These are phyloP conservation scores for Schizopygopsis malacanthus DNA, from an alignment of 2,797 vertebrate species.

Conservation along the genomic window DNA sequence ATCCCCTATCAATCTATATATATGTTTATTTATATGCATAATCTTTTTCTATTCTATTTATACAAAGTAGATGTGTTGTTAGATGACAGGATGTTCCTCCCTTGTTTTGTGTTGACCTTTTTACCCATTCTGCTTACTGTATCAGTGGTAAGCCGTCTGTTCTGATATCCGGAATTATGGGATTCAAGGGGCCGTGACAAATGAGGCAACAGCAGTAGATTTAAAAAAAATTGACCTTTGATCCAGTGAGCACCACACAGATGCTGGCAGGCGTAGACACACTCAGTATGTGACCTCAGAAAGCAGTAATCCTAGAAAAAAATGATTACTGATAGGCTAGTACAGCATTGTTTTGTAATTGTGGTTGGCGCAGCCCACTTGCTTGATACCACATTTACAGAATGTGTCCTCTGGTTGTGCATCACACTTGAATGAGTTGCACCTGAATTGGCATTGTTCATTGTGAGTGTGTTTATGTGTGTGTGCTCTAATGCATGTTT, in stretches of 20 bases:
- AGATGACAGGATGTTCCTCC: slow-evolving; percentile 37
- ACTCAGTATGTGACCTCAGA: slow-evolving; percentile 18
- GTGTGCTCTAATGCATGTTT: slow-evolving; percentile 50
- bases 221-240: slow-evolving; percentile 50
- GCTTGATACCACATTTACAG: not conserved
- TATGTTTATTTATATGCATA: slow-evolving; percentile 6
- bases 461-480: slow-evolving; percentile 19
- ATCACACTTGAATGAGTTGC: slow-evolving; percentile 6
- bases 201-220: slow-evolving; percentile 10
- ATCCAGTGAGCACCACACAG: slow-evolving; percentile 45
- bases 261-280: slow-evolving; percentile 11
- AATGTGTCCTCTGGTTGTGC: not conserved
- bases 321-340: not conserved
- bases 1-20: not conserved
- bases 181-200: slow-evolving; percentile 42
- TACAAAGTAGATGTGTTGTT: slow-evolving; percentile 1
- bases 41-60: slow-evolving; percentile 10
- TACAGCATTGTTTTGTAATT: not conserved
- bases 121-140: slow-evolving; percentile 49
- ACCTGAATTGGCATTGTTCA: not conserved
- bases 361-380: not conserved
- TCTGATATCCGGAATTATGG: slow-evolving; percentile 44
- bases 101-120: slow-evolving; percentile 48
- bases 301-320: slow-evolving; percentile 1
- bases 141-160: slow-evolving; percentile 33